These are phyloP conservation scores for Hemichromis elongatus DNA, from an alignment of 2,113 vertebrate genomes.

Conservation along the genomic window DNA sequence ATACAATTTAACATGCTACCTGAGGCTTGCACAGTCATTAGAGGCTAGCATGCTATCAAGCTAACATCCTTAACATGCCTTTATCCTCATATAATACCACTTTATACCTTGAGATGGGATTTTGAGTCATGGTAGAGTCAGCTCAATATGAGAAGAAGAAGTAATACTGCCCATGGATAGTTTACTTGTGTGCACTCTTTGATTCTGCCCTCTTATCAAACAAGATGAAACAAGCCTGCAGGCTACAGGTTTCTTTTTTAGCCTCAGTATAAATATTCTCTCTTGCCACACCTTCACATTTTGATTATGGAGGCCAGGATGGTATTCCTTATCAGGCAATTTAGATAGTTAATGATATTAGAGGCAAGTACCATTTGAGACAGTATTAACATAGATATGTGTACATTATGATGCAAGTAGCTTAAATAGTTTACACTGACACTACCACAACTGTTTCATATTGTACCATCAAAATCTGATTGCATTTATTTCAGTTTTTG, in stretches of 20 bases:
- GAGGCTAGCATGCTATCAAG: not conserved
- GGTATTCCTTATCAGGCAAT: not conserved
- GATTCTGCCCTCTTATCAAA: not conserved
- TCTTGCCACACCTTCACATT: not conserved
- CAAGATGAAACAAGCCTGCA: not conserved
- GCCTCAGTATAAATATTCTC: not conserved
- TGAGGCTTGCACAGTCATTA: not conserved
- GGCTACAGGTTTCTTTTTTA: not conserved
- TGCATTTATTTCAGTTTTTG: not conserved
- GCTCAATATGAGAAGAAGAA: not conserved
- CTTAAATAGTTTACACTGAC: not conserved
- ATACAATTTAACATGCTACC: not conserved
- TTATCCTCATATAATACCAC: not conserved
- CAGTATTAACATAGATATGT: not conserved
- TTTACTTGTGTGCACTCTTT: not conserved
- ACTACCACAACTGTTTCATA: not conserved
- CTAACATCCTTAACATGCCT: not conserved
- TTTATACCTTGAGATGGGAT: not conserved
- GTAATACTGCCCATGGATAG: not conserved
- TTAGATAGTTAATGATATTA: not conserved
- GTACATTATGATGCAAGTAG: not conserved
- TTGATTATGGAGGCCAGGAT: not conserved
- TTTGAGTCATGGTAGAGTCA: not conserved
- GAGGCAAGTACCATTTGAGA: not conserved
- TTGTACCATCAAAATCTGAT: not conserved